Conservation (phyloP, 2,888 invertebrate species). For the Oscheius sp. region DNA sequence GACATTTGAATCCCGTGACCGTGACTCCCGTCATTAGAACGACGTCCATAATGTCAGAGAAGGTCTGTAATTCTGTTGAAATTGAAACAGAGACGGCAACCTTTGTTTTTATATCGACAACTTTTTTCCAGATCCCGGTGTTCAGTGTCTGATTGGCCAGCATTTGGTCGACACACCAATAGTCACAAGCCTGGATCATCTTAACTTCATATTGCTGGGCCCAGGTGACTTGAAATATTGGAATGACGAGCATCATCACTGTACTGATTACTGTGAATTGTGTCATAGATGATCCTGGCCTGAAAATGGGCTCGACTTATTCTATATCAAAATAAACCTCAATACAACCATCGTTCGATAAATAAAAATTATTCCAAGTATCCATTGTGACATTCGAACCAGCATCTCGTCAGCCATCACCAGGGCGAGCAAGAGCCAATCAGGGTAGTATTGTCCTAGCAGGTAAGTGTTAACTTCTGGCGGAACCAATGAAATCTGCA, state of each 20-base stretch:
- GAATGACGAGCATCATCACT: background rate
- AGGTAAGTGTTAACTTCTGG: background rate
- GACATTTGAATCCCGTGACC: background rate
- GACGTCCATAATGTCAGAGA: background rate
- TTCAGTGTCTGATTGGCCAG: conserved; percentile 5
- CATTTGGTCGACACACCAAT: background rate
- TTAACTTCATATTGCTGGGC: background rate
- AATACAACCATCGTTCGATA: background rate
- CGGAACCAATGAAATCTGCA: background rate
- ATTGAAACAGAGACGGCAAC: background rate
- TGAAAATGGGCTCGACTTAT: background rate
- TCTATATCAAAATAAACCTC: background rate
- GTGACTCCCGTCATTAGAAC: background rate
- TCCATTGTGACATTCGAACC: background rate
- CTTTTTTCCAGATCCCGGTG: background rate
- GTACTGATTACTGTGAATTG: background rate
- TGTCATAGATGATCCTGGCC: background rate
- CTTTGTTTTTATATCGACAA: background rate
- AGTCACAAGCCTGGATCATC: background rate
- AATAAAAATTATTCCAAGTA: background rate
- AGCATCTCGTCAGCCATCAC: background rate
- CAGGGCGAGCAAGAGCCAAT: background rate
- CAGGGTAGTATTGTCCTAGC: background rate
- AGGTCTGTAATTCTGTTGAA: background rate
- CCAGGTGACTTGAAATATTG: background rate